A percentile compares a stretch with the other conserved stretches of the same genome.
phyloP scores from a whole-genome alignment of 2,797 vertebrate species.

The Oceanodroma leucorhoa region DNA sequence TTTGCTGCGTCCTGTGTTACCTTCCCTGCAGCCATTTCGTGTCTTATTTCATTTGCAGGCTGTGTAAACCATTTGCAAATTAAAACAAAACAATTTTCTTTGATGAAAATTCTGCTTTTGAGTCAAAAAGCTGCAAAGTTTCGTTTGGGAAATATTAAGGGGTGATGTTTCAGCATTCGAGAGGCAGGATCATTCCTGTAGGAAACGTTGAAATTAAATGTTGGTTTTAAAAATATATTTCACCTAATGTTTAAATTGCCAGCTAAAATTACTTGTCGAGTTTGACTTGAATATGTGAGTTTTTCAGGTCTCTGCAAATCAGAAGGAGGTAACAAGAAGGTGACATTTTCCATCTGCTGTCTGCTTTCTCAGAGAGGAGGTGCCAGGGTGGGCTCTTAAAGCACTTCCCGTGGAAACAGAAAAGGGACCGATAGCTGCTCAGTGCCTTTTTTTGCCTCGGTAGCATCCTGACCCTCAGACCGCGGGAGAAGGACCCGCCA shows the following conservation, averaged over 20 bases:
- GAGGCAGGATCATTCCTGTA: neutral
- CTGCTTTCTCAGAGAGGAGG: neutral
- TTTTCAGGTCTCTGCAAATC: neutral
- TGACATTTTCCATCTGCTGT: neutral
- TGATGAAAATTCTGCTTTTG: neutral
- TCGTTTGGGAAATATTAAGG: neutral
- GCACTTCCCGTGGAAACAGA: neutral
- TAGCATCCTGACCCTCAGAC: neutral
- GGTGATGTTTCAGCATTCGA: neutral
- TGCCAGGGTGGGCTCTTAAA: neutral
- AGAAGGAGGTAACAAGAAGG: neutral
- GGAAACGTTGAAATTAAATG: neutral
- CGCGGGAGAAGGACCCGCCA: fast-evolving
- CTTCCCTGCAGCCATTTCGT: neutral
- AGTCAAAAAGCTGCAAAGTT: neutral
- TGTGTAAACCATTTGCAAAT: neutral
- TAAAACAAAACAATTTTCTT: neutral
- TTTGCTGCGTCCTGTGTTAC: neutral
- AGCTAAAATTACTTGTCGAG: neutral
- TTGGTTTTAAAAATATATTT: neutral
- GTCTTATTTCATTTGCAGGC: neutral
- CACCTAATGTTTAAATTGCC: neutral
- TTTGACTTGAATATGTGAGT: neutral
- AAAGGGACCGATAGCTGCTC: neutral
- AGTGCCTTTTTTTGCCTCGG: fast-evolving